Conservation (phyloP, 2,888 invertebrate genomes). For the Poecilobothrus nobilitatus region DNA sequence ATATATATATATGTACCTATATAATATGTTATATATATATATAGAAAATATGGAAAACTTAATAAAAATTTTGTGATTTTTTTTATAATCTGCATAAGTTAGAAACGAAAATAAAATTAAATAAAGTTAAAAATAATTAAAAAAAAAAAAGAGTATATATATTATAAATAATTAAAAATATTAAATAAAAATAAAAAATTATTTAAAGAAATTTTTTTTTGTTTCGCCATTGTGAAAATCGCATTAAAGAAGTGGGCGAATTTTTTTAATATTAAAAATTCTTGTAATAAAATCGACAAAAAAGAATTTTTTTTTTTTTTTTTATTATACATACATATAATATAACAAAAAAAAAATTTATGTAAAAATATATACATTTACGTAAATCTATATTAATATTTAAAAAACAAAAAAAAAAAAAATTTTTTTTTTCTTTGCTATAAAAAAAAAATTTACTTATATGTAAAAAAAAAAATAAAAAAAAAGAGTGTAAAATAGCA, state of each 20-base stretch:
- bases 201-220: not conserved
- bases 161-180: not conserved
- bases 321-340: not conserved
- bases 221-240: slow-evolving; percentile 2
- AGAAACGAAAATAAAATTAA: not conserved
- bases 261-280: not conserved
- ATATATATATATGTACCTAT: not conserved
- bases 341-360: not conserved
- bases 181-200: not conserved
- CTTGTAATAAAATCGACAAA: no score
- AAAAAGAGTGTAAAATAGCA: no score
- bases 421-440: no score
- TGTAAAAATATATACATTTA: not conserved
- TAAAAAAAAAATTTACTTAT: no score
- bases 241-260: not conserved
- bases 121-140: not conserved
- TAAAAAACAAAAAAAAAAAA: not conserved
- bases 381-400: not conserved
- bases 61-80: not conserved
- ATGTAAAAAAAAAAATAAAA: no score
- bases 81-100: no score
- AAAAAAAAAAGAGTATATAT: no score
- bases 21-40: no score
- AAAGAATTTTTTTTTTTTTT: no score
- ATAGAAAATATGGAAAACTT: no score